Percentiles rank a stretch among this genome's conserved stretches.
phyloP scores from a whole-genome alignment of 2,113 vertebrate genomes.

The Hippocampus mohnikei region DNA sequence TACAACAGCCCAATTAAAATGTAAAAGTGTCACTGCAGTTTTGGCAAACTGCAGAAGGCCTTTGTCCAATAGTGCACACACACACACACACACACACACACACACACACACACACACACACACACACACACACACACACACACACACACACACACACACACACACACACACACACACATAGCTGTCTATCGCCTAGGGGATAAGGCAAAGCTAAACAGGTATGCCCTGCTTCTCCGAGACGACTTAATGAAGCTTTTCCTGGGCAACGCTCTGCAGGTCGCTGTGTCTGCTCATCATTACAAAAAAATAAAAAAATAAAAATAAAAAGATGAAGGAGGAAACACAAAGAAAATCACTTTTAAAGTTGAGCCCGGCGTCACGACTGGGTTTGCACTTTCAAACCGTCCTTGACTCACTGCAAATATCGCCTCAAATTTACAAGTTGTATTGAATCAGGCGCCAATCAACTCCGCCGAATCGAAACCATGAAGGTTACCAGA shows the following conservation, averaged over 20 bases:
- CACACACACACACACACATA: too few relatives aligned
- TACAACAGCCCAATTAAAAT: neutral
- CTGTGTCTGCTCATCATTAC: slow-evolving; percentile 28
- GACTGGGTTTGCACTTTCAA: neutral
- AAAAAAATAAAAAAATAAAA: slow-evolving; percentile 4
- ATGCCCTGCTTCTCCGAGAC: slow-evolving; percentile 31
- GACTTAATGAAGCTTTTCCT: slow-evolving; percentile 57
- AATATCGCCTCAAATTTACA: neutral
- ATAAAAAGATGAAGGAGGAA: neutral
- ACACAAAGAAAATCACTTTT: slow-evolving; percentile 5
- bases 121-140: too few relatives aligned
- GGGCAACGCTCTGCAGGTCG: slow-evolving; percentile 51
- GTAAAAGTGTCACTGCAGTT: neutral
- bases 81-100: too few relatives aligned
- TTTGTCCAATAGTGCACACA: slow-evolving; percentile 33
- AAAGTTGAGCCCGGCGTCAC: neutral
- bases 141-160: too few relatives aligned
- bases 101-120: too few relatives aligned
- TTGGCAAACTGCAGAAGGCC: slow-evolving; percentile 4
- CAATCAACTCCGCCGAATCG: slow-evolving; percentile 24
- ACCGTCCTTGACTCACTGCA: neutral
- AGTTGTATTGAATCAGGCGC: slow-evolving; percentile 23
- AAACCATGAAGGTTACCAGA: slow-evolving; percentile 41
- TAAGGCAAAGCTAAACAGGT: slow-evolving; percentile 19
- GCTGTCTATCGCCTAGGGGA: slow-evolving; percentile 56